Evolutionary conservation across 1,140 invertebrate genomes (phyloP).

Genomic region (Euschistus heros): DNA sequence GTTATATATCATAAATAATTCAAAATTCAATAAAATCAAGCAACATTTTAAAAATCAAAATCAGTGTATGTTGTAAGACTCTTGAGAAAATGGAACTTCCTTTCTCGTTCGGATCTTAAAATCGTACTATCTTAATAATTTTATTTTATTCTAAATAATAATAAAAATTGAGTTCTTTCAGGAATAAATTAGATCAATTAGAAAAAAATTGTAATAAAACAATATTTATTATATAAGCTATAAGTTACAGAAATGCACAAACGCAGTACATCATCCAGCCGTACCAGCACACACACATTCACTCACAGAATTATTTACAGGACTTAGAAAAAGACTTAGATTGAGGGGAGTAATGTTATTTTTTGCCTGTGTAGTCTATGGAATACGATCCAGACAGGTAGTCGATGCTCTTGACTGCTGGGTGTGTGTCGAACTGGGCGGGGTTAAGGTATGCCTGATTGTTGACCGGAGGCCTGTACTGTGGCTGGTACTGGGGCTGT

Average conservation of each 20-base stretch:
- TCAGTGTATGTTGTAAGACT: too few relatives aligned
- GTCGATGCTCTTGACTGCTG: constrained; percentile 48
- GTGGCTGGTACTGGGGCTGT: constrained; percentile 35
- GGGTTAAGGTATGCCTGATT: constrained; percentile 26
- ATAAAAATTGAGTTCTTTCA: too few relatives aligned
- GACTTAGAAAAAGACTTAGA: background rate
- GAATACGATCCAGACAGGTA: constrained; percentile 56
- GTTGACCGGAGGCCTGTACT: constrained; percentile 33
- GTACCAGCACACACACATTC: background rate
- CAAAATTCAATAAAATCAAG: too few relatives aligned
- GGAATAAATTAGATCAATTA: background rate
- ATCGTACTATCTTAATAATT: too few relatives aligned
- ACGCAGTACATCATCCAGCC: background rate
- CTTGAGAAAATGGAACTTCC: too few relatives aligned
- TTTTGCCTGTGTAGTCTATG: constrained; percentile 44
- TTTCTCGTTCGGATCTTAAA: too few relatives aligned
- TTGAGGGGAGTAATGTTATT: background rate
- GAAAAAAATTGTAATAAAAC: background rate
- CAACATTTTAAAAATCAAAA: too few relatives aligned
- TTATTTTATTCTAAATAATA: too few relatives aligned
- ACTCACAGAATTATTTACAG: constrained; percentile 2
- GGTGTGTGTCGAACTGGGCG: constrained; percentile 42
- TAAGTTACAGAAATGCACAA: constrained; percentile 9
- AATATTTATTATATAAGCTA: constrained; percentile 1
- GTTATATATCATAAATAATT: too few relatives aligned